These are phyloP conservation scores for Xylota sylvarum DNA, from an alignment of 2,888 invertebrate species.

Conservation along the genomic window DNA sequence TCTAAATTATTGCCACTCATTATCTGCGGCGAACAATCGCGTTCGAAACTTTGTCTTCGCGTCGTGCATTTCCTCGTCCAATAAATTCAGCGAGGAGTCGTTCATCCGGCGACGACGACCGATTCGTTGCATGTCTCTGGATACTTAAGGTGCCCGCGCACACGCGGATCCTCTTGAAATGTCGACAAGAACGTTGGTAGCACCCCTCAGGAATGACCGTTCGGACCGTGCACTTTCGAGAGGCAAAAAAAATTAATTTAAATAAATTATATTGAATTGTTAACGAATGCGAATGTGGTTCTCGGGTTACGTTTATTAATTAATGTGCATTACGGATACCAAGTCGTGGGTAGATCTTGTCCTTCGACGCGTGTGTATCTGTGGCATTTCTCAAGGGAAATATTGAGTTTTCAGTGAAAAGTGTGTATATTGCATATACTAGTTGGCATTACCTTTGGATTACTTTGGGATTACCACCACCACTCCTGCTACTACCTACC, in stretches of 20 bases:
- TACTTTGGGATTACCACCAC: constrained; percentile 68
- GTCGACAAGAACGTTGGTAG: constrained; percentile 67
- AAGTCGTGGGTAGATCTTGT: constrained; percentile 49
- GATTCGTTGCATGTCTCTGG: constrained; percentile 69
- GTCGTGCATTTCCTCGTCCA: constrained; percentile 71
- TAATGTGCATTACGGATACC: constrained; percentile 62
- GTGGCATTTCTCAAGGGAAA: constrained; percentile 22
- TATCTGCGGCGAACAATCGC: constrained; percentile 73
- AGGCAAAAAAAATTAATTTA: constrained; percentile 70
- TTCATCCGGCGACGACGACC: constrained; percentile 37
- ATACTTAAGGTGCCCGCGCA: constrained; percentile 66
- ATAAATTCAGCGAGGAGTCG: constrained; percentile 69
- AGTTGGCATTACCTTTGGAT: constrained; percentile 64
- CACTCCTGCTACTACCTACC: constrained; percentile 36
- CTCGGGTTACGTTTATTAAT: constrained; percentile 72
- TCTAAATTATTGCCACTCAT: constrained; percentile 73
- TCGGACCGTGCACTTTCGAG: constrained; percentile 44
- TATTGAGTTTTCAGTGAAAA: constrained; percentile 33
- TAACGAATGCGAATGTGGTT: constrained; percentile 65
- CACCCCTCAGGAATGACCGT: constrained; percentile 46
- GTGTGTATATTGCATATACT: constrained; percentile 20
- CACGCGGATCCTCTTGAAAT: constrained; percentile 71
- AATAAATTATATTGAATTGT: constrained; percentile 72
- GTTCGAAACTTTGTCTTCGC: constrained; percentile 54
- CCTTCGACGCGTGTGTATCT: constrained; percentile 16